These are phyloP conservation scores for Drosophila melanogaster DNA, from an alignment of 1,140 invertebrate genomes.

Conservation along the genomic window DNA sequence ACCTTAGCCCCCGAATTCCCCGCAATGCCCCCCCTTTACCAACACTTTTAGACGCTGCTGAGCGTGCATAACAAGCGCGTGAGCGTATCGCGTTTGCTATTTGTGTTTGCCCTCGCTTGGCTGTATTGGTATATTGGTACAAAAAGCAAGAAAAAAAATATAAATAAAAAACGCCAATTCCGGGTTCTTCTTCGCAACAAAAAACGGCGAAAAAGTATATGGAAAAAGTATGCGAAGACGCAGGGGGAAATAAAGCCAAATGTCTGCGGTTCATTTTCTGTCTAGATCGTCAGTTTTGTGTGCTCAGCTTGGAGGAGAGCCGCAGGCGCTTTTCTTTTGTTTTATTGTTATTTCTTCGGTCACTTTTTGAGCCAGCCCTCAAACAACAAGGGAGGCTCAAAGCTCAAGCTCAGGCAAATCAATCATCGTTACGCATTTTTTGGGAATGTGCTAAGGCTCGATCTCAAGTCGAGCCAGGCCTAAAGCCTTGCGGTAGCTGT, in stretches of 20 bases:
- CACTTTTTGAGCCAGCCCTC: constrained; percentile 24
- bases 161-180: constrained; percentile 63
- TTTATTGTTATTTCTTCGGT: constrained; percentile 58
- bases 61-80: constrained; percentile 82
- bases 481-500: constrained; percentile 21
- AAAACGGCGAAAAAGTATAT: constrained; percentile 18
- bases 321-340: constrained; percentile 69
- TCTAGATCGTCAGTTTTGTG: constrained; percentile 76
- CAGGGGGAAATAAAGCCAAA: constrained; percentile 36
- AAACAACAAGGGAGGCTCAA: constrained; percentile 33
- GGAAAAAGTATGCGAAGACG: constrained; percentile 23
- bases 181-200: constrained; percentile 75
- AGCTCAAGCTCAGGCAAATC: constrained; percentile 61
- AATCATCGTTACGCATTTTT: constrained; percentile 72
- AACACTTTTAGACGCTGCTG: constrained; percentile 54
- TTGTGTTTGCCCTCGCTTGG: constrained; percentile 34
- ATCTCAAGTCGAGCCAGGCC: constrained; percentile 17
- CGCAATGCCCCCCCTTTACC: background rate
- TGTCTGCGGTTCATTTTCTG: constrained; percentile 75
- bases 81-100: constrained; percentile 68
- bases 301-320: constrained; percentile 42
- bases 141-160: constrained; percentile 13
- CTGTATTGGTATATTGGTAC: constrained; percentile 46
- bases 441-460: constrained; percentile 1
- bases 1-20: constrained; percentile 22